Evolutionary conservation across 1,140 invertebrate genomes (phyloP).

Genomic region (Nebria ingens): DNA sequence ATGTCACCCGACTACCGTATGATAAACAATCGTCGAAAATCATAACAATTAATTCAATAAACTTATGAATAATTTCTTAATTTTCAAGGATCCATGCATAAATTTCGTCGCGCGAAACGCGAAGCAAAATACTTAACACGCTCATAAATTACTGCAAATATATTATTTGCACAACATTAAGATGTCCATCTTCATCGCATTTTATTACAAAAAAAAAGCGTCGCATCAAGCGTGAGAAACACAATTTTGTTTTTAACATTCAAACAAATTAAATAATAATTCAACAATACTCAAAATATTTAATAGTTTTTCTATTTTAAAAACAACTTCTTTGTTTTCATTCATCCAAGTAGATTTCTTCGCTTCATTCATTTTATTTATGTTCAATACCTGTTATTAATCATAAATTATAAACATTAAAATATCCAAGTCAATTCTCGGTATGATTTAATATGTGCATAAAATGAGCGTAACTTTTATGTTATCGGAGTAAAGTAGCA

Average conservation of each 20-base stretch:
- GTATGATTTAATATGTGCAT: too few species aligned
- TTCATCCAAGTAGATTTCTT: too few species aligned
- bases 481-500: background rate
- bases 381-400: too few species aligned
- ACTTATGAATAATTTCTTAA: background rate
- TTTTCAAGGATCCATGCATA: background rate
- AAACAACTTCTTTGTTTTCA: background rate
- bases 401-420: too few species aligned
- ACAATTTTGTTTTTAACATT: too few species aligned
- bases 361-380: too few species aligned
- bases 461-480: too few species aligned
- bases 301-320: background rate
- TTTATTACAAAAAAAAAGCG: background rate
- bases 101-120: too few species aligned
- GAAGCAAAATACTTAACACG: background rate
- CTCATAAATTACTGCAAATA: background rate
- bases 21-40: background rate
- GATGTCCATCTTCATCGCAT: background rate
- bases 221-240: background rate
- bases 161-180: too few species aligned
- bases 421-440: too few species aligned
- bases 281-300: background rate
- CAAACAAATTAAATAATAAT: too few species aligned
- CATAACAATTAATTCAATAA: background rate
- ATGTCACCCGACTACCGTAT: background rate